phyloP scores from a whole-genome alignment of 2,888 invertebrate genomes.

The Conomelus anceps region DNA sequence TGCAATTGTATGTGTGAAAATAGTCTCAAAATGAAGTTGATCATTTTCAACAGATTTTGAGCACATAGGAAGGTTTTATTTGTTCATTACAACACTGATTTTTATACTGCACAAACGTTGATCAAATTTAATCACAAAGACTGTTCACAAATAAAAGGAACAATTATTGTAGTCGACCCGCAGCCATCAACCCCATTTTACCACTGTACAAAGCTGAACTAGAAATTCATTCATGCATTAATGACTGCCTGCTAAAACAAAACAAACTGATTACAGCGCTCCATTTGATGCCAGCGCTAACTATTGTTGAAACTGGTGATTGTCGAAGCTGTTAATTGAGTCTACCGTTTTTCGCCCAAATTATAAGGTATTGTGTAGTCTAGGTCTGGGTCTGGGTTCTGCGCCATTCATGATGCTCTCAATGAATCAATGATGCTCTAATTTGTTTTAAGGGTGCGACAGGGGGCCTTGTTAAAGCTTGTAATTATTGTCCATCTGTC shows the following conservation, averaged over 20 bases:
- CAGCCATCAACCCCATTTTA: background rate
- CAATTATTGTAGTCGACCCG: background rate
- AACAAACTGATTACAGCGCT: background rate
- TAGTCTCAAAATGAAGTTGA: too few relatives aligned
- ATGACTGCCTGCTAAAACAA: background rate
- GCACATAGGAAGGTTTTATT: too few relatives aligned
- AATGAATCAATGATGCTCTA: background rate
- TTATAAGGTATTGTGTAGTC: background rate
- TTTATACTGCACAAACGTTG: too few relatives aligned
- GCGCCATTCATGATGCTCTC: background rate
- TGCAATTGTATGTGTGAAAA: too few relatives aligned
- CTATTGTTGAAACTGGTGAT: background rate
- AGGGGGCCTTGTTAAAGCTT: too few relatives aligned
- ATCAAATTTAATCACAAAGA: too few relatives aligned
- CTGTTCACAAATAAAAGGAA: background rate
- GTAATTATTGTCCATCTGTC: too few relatives aligned
- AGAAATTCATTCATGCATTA: background rate
- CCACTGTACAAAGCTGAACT: background rate
- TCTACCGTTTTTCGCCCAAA: background rate
- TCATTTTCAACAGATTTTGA: too few relatives aligned
- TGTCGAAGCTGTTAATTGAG: background rate
- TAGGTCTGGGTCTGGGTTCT: background rate
- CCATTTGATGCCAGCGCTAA: background rate
- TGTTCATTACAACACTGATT: too few relatives aligned
- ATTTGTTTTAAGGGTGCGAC: too few relatives aligned